phyloP scores from a whole-genome alignment of 2,888 invertebrate genomes.

The Caradrina kadenii region DNA sequence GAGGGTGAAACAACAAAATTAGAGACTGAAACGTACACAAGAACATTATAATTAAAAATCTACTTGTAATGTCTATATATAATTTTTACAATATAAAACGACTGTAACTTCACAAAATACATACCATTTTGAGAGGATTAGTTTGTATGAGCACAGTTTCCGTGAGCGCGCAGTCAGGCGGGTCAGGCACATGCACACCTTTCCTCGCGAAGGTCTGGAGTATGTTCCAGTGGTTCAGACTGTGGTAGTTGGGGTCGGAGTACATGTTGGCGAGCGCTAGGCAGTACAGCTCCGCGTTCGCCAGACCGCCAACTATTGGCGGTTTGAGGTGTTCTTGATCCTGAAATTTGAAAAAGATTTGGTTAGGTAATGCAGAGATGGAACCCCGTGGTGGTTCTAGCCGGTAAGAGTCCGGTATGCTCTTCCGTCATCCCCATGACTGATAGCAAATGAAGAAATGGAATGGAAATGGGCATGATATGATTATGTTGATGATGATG shows the following conservation, averaged over 20 bases:
- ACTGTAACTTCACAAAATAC: slow-evolving; percentile 26
- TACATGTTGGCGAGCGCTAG: slow-evolving; percentile 98
- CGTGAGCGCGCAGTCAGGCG: slow-evolving; percentile 96
- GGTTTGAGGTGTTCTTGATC: slow-evolving; percentile 98
- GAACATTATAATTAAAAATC: too few relatives aligned
- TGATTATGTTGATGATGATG: too few relatives aligned
- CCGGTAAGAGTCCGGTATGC: too few relatives aligned
- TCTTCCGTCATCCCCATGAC: too few relatives aligned
- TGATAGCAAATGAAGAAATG: too few relatives aligned
- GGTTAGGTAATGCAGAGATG: not conserved
- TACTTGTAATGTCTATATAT: too few relatives aligned
- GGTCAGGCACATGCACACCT: slow-evolving; percentile 96
- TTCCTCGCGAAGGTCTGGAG: slow-evolving; percentile 97
- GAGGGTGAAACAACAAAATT: too few relatives aligned
- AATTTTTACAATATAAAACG: too few relatives aligned
- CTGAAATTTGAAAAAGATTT: slow-evolving; percentile 84
- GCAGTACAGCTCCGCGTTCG: slow-evolving; percentile 98
- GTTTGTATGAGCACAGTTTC: slow-evolving; percentile 99
- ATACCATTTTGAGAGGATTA: slow-evolving; percentile 97
- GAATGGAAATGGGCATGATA: too few relatives aligned
- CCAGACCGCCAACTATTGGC: slow-evolving; percentile 96
- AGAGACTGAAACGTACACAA: too few relatives aligned
- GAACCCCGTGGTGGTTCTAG: too few relatives aligned
- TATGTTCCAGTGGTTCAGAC: slow-evolving; percentile 98
- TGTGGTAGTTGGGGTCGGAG: slow-evolving; percentile 98